A percentile compares a stretch with the other conserved stretches of the same genome.
These are phyloP conservation scores for Acestrorhynchus altus DNA, from an alignment of 2,797 vertebrate genomes.

Conservation along the genomic window DNA sequence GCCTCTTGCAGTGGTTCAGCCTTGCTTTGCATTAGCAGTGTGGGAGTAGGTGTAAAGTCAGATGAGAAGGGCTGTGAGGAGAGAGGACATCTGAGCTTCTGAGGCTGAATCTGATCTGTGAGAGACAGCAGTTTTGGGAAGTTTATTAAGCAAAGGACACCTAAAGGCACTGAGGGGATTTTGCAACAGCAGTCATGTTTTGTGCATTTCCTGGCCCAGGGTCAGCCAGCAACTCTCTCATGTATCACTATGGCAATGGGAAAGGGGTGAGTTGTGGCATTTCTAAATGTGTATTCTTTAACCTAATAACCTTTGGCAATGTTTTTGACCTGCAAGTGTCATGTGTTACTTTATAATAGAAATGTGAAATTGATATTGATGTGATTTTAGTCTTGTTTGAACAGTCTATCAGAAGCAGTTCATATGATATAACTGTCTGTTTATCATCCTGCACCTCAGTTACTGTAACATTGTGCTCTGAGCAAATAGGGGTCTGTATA, in stretches of 20 bases:
- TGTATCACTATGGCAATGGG: slow-evolving; percentile 92
- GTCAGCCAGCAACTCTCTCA: slow-evolving; percentile 87
- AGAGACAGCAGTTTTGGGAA: slow-evolving; percentile 68
- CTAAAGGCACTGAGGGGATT: not conserved
- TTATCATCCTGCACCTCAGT: not conserved
- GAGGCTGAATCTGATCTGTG: slow-evolving; percentile 70
- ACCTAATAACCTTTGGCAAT: not conserved
- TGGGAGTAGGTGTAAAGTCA: slow-evolving; percentile 83
- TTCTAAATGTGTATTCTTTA: not conserved
- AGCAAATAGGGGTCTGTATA: no score
- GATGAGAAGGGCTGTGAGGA: slow-evolving; percentile 69
- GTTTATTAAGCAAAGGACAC: slow-evolving; percentile 46
- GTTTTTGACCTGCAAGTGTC: not conserved
- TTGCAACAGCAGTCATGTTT: slow-evolving; percentile 83
- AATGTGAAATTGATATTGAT: not conserved
- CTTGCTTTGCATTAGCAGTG: slow-evolving; percentile 95
- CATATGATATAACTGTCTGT: not conserved
- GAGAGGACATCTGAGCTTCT: slow-evolving; percentile 60
- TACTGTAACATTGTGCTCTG: not conserved
- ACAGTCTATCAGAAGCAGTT: not conserved
- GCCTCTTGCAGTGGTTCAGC: slow-evolving; percentile 83
- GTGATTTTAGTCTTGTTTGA: not conserved
- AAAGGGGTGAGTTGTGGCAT: slow-evolving; percentile 85
- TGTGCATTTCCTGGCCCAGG: slow-evolving; percentile 91
- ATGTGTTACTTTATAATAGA: not conserved